Conservation (phyloP, 2,888 invertebrate species). For the Plebejus melissa region DNA sequence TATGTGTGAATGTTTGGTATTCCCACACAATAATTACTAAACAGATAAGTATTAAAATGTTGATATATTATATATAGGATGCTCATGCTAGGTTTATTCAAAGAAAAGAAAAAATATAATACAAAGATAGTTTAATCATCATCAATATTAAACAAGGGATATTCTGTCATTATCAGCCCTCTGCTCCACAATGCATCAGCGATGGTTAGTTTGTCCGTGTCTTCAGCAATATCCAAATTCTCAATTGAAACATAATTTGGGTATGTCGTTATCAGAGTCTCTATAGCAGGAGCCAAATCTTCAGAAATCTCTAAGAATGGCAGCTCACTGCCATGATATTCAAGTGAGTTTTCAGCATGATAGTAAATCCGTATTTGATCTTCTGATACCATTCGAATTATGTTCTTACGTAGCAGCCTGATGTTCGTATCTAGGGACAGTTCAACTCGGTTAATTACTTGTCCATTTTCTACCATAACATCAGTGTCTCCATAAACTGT, state of each 20-base stretch:
- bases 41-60: no score
- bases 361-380: constrained; percentile 85
- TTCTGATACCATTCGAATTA: constrained; percentile 81
- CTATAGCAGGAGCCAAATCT: constrained; percentile 83
- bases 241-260: constrained; percentile 87
- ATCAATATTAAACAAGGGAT: constrained; percentile 73
- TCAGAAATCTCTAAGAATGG: constrained; percentile 83
- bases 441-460: constrained; percentile 81
- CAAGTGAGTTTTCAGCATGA: constrained; percentile 89
- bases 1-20: no score
- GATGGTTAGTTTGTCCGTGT: constrained; percentile 81
- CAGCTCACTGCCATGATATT: constrained; percentile 90
- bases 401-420: constrained; percentile 78
- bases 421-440: constrained; percentile 82
- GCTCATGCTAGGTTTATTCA: not conserved
- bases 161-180: constrained; percentile 87
- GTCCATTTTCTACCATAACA: constrained; percentile 80
- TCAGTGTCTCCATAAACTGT: constrained; percentile 87
- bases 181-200: constrained; percentile 90
- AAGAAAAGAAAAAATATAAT: not conserved
- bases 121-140: constrained; percentile 50
- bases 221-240: constrained; percentile 82
- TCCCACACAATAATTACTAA: no score
- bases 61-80: not conserved
- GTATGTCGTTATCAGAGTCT: constrained; percentile 84